Conservation (phyloP, 2,888 invertebrate species). For the Aleiodes alternator region DNA sequence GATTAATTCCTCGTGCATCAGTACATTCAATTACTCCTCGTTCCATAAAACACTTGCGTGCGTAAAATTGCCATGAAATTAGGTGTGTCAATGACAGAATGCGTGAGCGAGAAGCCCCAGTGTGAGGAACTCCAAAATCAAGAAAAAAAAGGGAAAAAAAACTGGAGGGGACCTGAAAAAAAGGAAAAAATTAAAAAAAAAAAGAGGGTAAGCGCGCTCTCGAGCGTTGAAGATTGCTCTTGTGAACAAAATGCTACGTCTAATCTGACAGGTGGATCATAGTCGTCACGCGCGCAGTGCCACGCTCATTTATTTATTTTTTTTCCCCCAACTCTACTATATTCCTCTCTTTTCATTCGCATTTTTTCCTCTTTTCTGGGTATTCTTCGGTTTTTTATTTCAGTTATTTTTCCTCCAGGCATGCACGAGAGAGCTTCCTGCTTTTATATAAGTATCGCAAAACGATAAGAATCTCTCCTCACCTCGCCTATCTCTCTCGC, state of each 20-base stretch:
- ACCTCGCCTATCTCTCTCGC: slow-evolving; percentile 41
- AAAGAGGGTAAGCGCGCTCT: slow-evolving; percentile 41
- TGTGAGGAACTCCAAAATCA: slow-evolving; percentile 26
- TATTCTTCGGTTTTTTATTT: slow-evolving; percentile 42
- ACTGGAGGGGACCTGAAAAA: not conserved
- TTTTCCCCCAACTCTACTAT: slow-evolving; percentile 1
- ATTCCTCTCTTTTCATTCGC: slow-evolving; percentile 30
- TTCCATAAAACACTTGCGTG: slow-evolving; percentile 37
- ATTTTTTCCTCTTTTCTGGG: slow-evolving; percentile 34
- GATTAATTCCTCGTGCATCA: slow-evolving; percentile 14
- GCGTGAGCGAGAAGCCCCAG: slow-evolving; percentile 41
- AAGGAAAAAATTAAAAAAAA: not conserved
- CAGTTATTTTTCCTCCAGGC: slow-evolving; percentile 25
- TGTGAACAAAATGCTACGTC: slow-evolving; percentile 57
- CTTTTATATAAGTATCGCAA: slow-evolving; percentile 52
- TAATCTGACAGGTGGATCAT: slow-evolving; percentile 60
- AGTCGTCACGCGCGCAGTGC: slow-evolving; percentile 55
- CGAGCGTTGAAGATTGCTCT: slow-evolving; percentile 56
- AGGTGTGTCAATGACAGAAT: slow-evolving; percentile 42
- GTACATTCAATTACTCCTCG: slow-evolving; percentile 21
- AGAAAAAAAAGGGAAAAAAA: not conserved
- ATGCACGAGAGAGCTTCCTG: slow-evolving; percentile 54
- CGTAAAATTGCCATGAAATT: slow-evolving; percentile 45
- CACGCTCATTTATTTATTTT: slow-evolving; percentile 36
- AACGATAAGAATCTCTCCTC: slow-evolving; percentile 54